phyloP scores from a whole-genome alignment of 2,888 invertebrate genomes.

The Chymomyza caudatula region DNA sequence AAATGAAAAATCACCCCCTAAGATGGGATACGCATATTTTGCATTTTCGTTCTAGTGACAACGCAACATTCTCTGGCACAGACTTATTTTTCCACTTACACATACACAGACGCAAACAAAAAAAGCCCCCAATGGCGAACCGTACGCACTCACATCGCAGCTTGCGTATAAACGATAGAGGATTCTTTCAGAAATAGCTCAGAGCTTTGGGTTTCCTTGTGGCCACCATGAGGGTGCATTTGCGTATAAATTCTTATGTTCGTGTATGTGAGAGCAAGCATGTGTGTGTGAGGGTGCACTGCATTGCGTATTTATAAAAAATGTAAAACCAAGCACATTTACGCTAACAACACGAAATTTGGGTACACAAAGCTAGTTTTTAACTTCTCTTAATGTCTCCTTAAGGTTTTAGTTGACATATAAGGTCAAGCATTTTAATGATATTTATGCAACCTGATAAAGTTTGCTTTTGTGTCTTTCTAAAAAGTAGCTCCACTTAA shows the following conservation, averaged over 20 bases:
- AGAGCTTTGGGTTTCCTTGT: conserved; percentile 1
- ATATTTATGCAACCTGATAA: no score
- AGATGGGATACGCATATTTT: conserved; percentile 56
- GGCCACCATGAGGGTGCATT: conserved; percentile 6
- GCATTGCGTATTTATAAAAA: conserved; percentile 34
- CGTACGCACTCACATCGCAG: conserved; percentile 11
- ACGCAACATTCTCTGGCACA: conserved; percentile 9
- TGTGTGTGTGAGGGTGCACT: conserved; percentile 23
- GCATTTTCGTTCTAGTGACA: conserved; percentile 35
- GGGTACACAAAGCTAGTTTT: no score
- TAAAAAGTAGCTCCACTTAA: no score
- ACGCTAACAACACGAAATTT: no score
- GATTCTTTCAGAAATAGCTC: conserved; percentile 16
- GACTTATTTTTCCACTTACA: not conserved
- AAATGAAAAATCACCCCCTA: conserved; percentile 57
- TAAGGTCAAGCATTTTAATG: no score
- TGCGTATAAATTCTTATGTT: not conserved
- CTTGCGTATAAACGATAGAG: conserved; percentile 20
- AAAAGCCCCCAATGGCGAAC: conserved; percentile 14
- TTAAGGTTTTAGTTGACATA: no score
- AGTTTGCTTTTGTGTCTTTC: no score
- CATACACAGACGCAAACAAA: not conserved
- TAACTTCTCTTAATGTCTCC: no score
- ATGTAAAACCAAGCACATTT: no score
- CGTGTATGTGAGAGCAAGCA: conserved; percentile 7